phyloP scores from a whole-genome alignment of 2,113 vertebrate genomes.

The Podarcis cretensis region DNA sequence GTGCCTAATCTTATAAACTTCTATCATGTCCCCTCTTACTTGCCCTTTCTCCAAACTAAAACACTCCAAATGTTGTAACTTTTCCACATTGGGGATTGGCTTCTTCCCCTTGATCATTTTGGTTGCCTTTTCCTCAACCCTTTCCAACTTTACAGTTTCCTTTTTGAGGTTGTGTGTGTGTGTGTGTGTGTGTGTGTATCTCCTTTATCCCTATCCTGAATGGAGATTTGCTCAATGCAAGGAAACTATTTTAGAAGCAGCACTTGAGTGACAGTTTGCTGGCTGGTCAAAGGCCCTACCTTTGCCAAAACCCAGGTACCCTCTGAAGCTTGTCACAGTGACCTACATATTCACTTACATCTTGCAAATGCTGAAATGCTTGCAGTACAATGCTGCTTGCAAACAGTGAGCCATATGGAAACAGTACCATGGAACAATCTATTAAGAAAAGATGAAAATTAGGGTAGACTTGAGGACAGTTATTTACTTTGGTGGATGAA shows the following conservation, averaged over 20 bases:
- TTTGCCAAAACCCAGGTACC: not conserved
- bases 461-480: not conserved
- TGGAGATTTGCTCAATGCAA: not conserved
- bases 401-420: not conserved
- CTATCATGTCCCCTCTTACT: too few species aligned
- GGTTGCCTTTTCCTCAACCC: too few species aligned
- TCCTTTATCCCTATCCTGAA: not conserved
- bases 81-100: too few species aligned
- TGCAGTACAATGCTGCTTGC: too few species aligned
- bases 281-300: not conserved
- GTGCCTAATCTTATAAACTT: too few species aligned
- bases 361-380: not conserved
- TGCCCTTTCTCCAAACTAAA: too few species aligned
- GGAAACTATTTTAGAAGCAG: not conserved
- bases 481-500: not conserved
- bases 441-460: too few species aligned
- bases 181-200: not conserved
- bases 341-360: not conserved
- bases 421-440: not conserved
- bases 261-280: not conserved
- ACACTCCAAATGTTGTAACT: too few species aligned
- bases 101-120: too few species aligned
- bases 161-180: slow-evolving; percentile 5
- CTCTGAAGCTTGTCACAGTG: slow-evolving; percentile 4
- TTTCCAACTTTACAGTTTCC: too few species aligned